Evolutionary conservation across 2,888 invertebrate genomes (phyloP), one percentile per base, ranked within the genome.

Genomic region (Agrenia bidenticulata): DNA sequence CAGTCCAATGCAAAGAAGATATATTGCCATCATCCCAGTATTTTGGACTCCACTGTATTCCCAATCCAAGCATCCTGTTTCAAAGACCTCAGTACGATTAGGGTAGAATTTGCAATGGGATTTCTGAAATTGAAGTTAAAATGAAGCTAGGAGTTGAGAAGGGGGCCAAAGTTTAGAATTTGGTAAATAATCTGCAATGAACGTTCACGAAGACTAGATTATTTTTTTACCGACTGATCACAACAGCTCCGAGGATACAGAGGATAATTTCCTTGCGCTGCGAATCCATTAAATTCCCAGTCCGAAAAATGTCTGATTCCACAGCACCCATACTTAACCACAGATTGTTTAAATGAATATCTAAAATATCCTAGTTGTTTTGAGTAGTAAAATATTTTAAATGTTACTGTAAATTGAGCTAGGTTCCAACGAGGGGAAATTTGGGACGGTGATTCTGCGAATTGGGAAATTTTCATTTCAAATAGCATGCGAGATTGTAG

Each of bases 181-280:
- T 13, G 5, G 19, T 23, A 21, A 15, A 51, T 19, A 23, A 21
- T 17, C 13, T 49, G 13, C 13, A 51, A 15, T 21, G 19, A 51
- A 11, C 49, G 7, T 11, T 49, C 7, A 7, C 17, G 7, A 19
- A 32, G 19, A 58, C 58, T 19, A n/a, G 49, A 13, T 17, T 39
- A 39, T 11, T 11, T 45, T 45, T n/a, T 4, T 45, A 45, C 45
- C 4, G 39, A n/a, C 4, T 58, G 32, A 53, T 66, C 27, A 49
- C 66, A 66, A 26, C 66, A 66, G 32, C 66, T 66, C n/a, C 23
- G 41, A 13, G 62, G 63, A 45, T 55, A 63, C 49, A 55, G 23
- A 15, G 62, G 63, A 23, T n/a, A n/a, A n/a, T 66, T 59, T 1
- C 37, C 49, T 37, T 39, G 19, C 5, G 11, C 32, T 58, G 19